These are phyloP conservation scores for Ryuthela nishihirai DNA, from an alignment of 2,888 invertebrate genomes.

Conservation along the genomic window DNA sequence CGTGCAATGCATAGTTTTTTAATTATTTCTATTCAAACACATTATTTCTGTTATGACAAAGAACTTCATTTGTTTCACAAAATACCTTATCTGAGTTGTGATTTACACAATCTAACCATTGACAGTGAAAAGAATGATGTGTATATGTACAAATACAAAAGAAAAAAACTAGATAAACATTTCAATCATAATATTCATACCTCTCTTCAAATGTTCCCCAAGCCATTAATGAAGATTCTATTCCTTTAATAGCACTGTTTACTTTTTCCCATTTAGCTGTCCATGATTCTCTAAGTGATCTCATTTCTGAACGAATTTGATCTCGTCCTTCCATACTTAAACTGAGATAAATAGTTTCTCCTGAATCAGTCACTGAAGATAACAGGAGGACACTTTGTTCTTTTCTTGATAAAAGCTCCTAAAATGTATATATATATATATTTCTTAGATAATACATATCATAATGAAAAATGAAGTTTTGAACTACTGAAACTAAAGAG, in stretches of 20 bases:
- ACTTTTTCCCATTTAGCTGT: conserved; percentile 80
- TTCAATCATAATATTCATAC: no score
- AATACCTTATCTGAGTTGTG: no score
- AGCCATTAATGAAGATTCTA: conserved; percentile 83
- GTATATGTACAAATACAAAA: no score
- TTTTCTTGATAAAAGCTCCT: conserved; percentile 29
- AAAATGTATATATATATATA: not conserved
- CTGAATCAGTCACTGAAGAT: conserved; percentile 59
- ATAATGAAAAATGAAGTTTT: not conserved
- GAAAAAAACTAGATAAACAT: no score
- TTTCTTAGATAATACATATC: not conserved
- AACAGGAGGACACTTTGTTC: conserved; percentile 26
- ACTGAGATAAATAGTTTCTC: conserved; percentile 80
- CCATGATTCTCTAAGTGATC: conserved; percentile 73
- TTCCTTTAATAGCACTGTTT: conserved; percentile 76
- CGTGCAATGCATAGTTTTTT: no score
- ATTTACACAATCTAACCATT: no score
- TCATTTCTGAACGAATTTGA: conserved; percentile 72
- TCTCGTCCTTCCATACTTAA: conserved; percentile 85
- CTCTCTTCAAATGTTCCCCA: conserved; percentile 85
- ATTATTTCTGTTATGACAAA: no score
- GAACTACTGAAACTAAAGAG: not conserved
- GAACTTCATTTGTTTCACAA: no score
- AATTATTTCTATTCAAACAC: no score
- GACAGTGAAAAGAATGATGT: no score